Evolutionary conservation across 92 coral and sea anemone species (phyloP).

Genomic region (Umimayanthus chanpuru): DNA sequence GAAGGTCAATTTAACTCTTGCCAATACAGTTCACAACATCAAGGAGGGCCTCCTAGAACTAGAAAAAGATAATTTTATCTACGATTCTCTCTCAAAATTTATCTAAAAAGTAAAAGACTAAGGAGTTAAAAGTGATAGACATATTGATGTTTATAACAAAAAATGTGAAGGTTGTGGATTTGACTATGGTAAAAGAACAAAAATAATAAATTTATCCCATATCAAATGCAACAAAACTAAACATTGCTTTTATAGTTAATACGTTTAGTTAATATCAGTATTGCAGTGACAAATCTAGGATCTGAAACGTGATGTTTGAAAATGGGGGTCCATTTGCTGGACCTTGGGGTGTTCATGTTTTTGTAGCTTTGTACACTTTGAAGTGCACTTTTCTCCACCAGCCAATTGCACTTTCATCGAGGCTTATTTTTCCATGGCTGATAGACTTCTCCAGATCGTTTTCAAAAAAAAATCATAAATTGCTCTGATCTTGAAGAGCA

Average conservation of each 20-base stretch:
- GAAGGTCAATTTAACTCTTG: not conserved
- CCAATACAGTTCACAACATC: constrained; percentile 10
- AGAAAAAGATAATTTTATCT: constrained; percentile 17
- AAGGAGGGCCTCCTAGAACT: constrained; percentile 28
- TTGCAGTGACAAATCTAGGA: too few relatives aligned
- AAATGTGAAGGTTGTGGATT: constrained; percentile 12
- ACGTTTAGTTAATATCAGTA: not conserved
- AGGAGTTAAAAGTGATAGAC: not conserved
- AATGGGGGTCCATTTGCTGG: too few relatives aligned
- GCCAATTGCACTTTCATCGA: too few relatives aligned
- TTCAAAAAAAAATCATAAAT: too few relatives aligned
- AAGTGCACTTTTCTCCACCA: too few relatives aligned
- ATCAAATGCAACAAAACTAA: not conserved
- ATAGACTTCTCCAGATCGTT: too few relatives aligned
- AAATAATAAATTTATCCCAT: not conserved
- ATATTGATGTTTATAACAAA: not conserved
- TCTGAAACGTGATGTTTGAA: too few relatives aligned
- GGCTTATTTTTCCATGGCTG: too few relatives aligned
- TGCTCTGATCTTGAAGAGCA: too few relatives aligned
- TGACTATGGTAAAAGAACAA: constrained; percentile 7
- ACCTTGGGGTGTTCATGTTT: too few relatives aligned
- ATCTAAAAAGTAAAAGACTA: constrained; percentile 30
- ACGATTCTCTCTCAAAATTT: constrained; percentile 28
- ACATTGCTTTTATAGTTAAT: not conserved
- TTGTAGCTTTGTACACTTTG: too few relatives aligned